Conservation (phyloP, 2,113 vertebrate species). For the Corydoras maculifer region DNA sequence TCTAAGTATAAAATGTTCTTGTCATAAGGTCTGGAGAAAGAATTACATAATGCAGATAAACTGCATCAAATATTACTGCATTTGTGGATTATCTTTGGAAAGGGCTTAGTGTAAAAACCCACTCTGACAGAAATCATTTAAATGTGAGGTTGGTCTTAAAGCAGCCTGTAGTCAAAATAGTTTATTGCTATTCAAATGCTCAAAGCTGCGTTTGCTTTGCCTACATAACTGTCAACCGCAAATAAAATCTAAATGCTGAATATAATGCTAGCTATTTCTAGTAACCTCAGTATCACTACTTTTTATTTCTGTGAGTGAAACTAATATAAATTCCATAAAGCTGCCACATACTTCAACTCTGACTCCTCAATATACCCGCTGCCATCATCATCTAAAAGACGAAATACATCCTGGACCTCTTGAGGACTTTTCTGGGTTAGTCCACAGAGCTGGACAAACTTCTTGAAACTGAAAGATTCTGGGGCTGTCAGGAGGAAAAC, state of each 20-base stretch:
- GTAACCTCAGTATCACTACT: too few relatives aligned
- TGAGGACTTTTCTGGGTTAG: conserved; percentile 82
- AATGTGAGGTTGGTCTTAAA: neutral
- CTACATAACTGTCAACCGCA: neutral
- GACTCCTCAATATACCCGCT: conserved; percentile 91
- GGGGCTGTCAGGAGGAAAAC: conserved; percentile 70
- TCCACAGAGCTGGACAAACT: conserved; percentile 91
- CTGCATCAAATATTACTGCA: conserved; percentile 41
- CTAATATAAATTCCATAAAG: too few relatives aligned
- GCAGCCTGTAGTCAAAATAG: conserved; percentile 4
- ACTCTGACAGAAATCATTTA: neutral
- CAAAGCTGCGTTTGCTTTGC: neutral
- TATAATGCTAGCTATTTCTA: too few relatives aligned
- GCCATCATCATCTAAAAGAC: conserved; percentile 82
- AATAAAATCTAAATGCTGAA: neutral
- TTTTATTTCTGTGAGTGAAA: too few relatives aligned
- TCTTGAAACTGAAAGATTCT: conserved; percentile 87
- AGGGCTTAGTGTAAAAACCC: conserved; percentile 29
- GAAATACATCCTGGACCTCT: conserved; percentile 85
- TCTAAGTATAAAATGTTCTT: conserved; percentile 11
- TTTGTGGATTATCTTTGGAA: conserved; percentile 45
- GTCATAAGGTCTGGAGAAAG: conserved; percentile 21
- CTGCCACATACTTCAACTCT: conserved; percentile 79
- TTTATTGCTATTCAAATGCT: neutral
- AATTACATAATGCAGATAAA: conserved; percentile 44